Evolutionary conservation across 1,140 invertebrate species (phyloP), one percentile per base, ranked within the genome.

Genomic region (Pentalonia nigronervosa): DNA sequence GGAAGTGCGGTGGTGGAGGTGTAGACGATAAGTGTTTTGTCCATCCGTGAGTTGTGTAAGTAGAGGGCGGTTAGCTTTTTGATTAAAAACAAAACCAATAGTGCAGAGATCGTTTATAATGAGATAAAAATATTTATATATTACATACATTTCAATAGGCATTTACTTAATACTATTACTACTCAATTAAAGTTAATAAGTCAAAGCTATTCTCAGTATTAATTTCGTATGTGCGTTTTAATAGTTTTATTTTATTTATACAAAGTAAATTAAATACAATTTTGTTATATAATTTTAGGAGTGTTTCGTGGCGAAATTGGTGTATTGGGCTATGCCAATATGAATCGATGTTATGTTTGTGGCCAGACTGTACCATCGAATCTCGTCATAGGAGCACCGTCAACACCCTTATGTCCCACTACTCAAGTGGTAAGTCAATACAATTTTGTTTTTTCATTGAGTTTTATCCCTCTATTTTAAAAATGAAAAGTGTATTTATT

Each of bases 341-440:
- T 93, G 45, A 81, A 94, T 87, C 96, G 97, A 94, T 98, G 96
- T 95, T 97, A 97, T 95, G 96, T 96, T 94, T 98, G 97, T 95
- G 97, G 97, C 84, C 97, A 97, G 95, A 95, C 96, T 90, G 95
- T 93, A 34, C 45, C 88, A 89, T 48, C 88, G n/a, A 93, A 93
- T 93, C 91, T 93, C 34, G 76, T 93, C 91, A 93, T 93, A 53
- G 91, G 91, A 93, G 81, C 91, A 93, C 47, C 91, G 56, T 86
- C 91, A 83, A 84, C 91, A 56, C 91, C 91, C 23, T 56, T 93
- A 86, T 93, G 91, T 93, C 91, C 91, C 20, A 93, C 91, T 56
- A 93, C 91, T 53, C 91, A 93, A 93, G 91, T 93, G 81, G 91
- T 93, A 53, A 50, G 91, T 45, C 7, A 56, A 36, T 56, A 25